Evolutionary conservation across 2,113 vertebrate species (phyloP).

Genomic region (Sylvia atricapilla): DNA sequence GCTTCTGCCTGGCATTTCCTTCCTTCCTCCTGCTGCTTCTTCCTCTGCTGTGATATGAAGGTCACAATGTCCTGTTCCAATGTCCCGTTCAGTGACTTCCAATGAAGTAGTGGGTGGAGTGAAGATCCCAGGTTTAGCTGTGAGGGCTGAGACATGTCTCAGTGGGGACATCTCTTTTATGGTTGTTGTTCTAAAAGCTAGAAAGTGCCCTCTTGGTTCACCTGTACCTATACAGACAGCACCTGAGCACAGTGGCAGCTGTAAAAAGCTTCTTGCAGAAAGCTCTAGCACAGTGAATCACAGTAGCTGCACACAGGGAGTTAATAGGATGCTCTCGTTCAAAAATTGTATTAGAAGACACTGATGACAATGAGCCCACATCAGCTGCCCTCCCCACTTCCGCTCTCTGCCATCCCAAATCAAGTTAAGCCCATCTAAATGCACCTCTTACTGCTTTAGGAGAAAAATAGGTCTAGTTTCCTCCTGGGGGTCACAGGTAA

Average conservation of each 20-base stretch:
- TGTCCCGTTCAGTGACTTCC: not conserved
- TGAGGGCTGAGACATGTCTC: not conserved
- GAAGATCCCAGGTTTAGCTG: not conserved
- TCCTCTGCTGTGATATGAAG: not conserved
- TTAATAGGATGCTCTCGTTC: not conserved
- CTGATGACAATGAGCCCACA: not conserved
- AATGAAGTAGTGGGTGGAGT: not conserved
- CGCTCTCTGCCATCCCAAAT: not conserved
- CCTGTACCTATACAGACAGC: not conserved
- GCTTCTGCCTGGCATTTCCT: not conserved
- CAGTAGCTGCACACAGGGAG: not conserved
- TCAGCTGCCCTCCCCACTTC: not conserved
- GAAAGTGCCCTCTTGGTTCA: not conserved
- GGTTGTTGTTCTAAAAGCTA: not conserved
- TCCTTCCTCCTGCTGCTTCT: constrained; percentile 2
- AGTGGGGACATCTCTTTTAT: not conserved
- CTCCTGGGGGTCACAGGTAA: not conserved
- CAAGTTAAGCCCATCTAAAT: not conserved
- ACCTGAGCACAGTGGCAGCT: not conserved
- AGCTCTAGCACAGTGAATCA: not conserved
- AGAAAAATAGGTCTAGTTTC: not conserved
- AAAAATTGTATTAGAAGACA: not conserved
- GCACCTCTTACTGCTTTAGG: not conserved
- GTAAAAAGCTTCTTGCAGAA: not conserved
- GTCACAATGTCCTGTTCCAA: not conserved